phyloP scores from a whole-genome alignment of 2,888 invertebrate species.

The Anagyrus pseudococci region DNA sequence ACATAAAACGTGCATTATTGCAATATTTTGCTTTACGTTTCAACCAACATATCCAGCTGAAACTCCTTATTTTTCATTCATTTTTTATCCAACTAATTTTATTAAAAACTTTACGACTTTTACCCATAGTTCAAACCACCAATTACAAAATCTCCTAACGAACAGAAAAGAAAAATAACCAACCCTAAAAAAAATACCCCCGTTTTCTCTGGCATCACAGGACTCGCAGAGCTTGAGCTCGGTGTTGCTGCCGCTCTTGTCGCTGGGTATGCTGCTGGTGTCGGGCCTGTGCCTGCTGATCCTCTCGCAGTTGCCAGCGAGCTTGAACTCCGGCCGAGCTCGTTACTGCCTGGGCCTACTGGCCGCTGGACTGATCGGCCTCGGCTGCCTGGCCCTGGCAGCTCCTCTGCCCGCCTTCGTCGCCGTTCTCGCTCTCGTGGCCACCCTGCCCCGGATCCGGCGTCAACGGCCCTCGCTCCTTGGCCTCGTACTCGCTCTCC shows the following conservation, averaged over 20 bases:
- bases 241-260: slow-evolving; percentile 62
- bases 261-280: slow-evolving; percentile 68
- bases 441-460: slow-evolving; percentile 64
- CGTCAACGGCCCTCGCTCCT: slow-evolving; percentile 48
- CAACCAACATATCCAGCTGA: too few species aligned
- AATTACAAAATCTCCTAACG: too few species aligned
- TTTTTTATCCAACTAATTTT: too few species aligned
- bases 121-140: too few species aligned
- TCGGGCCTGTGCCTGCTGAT: slow-evolving; percentile 70
- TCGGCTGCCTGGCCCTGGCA: slow-evolving; percentile 58
- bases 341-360: slow-evolving; percentile 63
- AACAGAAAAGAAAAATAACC: too few species aligned
- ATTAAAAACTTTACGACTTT: too few species aligned
- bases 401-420: slow-evolving; percentile 78
- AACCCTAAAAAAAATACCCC: neutral
- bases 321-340: slow-evolving; percentile 46
- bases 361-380: slow-evolving; percentile 67
- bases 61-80: too few species aligned
- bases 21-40: too few species aligned
- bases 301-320: slow-evolving; percentile 59
- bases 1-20: too few species aligned
- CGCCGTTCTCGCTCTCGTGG: slow-evolving; percentile 71
- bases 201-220: slow-evolving; percentile 3
- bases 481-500: slow-evolving; percentile 45
- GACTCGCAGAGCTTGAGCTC: slow-evolving; percentile 63